These are phyloP conservation scores for Muschampia plurimacula DNA, from an alignment of 2,888 invertebrate species.

Conservation along the genomic window DNA sequence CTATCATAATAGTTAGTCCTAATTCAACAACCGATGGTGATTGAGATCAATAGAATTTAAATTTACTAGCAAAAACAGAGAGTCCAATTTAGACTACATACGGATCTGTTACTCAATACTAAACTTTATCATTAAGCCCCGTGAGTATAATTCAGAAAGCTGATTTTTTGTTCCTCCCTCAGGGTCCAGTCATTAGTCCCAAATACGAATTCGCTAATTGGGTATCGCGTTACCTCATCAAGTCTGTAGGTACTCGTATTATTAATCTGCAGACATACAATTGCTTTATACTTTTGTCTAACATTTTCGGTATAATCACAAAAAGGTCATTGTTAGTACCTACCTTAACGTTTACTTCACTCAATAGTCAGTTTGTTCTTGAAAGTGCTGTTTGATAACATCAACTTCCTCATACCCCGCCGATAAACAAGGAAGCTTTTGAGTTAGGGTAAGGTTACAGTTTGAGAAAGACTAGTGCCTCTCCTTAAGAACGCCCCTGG, in stretches of 20 bases:
- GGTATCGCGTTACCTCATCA: conserved; percentile 26
- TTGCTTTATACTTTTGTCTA: conserved; percentile 16
- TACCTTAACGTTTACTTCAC: neutral
- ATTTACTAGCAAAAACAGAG: neutral
- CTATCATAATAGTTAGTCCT: neutral
- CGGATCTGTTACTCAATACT: neutral
- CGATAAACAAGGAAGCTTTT: too few relatives aligned
- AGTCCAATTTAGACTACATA: neutral
- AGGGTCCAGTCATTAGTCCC: conserved; percentile 22
- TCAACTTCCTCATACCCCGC: too few relatives aligned
- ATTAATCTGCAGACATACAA: conserved; percentile 20
- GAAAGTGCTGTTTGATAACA: too few relatives aligned
- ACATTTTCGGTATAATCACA: conserved; percentile 7
- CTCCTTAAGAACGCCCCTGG: too few relatives aligned
- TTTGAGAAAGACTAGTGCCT: too few relatives aligned
- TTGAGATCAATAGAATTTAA: neutral
- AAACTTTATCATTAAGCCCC: neutral
- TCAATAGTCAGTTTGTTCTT: too few relatives aligned
- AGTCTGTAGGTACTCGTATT: conserved; percentile 4
- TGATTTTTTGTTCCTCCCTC: neutral
- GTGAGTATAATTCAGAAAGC: neutral
- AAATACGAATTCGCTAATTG: conserved; percentile 24
- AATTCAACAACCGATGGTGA: neutral
- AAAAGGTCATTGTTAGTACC: conserved; percentile 1
- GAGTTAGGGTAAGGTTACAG: too few relatives aligned